These are phyloP conservation scores for Clarias macrocephalus DNA, from an alignment of 2,113 vertebrate genomes.

Conservation along the genomic window DNA sequence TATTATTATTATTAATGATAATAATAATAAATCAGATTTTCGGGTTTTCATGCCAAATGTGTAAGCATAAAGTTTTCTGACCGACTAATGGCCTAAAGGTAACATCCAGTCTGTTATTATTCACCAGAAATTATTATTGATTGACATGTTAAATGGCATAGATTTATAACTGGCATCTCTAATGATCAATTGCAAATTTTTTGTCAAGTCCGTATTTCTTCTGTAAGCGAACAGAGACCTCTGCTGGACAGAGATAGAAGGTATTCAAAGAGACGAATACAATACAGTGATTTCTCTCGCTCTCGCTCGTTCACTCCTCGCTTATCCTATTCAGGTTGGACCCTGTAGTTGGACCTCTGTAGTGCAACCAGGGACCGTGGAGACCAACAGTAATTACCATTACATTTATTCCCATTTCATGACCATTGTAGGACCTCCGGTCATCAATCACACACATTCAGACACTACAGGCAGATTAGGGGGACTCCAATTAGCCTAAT, in stretches of 20 bases:
- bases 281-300: neutral
- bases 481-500: too few relatives aligned
- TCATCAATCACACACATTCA: too few relatives aligned
- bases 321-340: too few relatives aligned
- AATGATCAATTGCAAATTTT: neutral
- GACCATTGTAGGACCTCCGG: too few relatives aligned
- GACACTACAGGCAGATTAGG: too few relatives aligned
- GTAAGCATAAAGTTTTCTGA: neutral
- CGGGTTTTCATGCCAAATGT: neutral
- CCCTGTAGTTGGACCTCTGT: too few relatives aligned
- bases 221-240: slow-evolving; percentile 58
- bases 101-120: neutral
- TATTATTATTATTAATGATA: too few relatives aligned
- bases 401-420: too few relatives aligned
- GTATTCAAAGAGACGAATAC: neutral
- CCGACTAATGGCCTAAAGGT: neutral
- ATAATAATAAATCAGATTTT: neutral
- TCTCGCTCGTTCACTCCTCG: too few relatives aligned
- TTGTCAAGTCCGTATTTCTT: neutral
- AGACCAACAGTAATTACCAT: too few relatives aligned
- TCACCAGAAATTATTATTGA: neutral
- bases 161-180: neutral
- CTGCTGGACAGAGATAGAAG: slow-evolving; percentile 55
- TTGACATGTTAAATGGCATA: too few relatives aligned
- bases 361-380: too few relatives aligned